These are phyloP conservation scores for Lagenorhynchus albirostris DNA, from an alignment of 2,113 vertebrate species.

Conservation along the genomic window DNA sequence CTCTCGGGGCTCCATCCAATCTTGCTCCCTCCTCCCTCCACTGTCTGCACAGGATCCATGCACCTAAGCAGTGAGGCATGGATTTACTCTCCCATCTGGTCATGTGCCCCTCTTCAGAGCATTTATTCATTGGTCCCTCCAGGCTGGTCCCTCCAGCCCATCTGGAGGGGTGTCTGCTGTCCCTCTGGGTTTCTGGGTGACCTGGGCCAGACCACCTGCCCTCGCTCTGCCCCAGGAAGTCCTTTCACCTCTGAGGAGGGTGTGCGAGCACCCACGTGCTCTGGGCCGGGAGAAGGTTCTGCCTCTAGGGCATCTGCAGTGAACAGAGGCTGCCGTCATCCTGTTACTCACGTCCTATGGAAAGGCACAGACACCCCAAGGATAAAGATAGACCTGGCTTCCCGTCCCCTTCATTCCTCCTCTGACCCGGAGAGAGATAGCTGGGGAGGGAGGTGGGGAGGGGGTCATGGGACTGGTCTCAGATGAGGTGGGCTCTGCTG, in stretches of 20 bases:
- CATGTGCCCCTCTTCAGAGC: fast-evolving
- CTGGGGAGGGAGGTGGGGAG: too few species aligned
- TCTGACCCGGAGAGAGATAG: too few species aligned
- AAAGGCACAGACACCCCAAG: too few species aligned
- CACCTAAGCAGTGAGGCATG: fast-evolving
- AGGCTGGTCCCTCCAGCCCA: background rate
- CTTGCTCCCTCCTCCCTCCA: background rate
- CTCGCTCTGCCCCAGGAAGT: fast-evolving
- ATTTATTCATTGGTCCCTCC: background rate
- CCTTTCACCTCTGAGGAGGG: background rate
- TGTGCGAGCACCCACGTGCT: background rate
- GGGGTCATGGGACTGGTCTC: too few species aligned
- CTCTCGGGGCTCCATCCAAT: background rate
- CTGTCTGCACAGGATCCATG: fast-evolving
- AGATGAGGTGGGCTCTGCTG: background rate
- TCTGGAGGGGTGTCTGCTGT: fast-evolving
- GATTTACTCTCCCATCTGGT: fast-evolving
- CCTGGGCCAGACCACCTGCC: background rate
- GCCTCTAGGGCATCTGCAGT: background rate
- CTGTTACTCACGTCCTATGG: background rate
- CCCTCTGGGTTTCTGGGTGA: background rate
- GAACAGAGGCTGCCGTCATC: background rate
- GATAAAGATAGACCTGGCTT: too few species aligned
- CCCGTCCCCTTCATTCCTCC: fast-evolving
- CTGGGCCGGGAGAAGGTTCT: background rate